Evolutionary conservation across 2,113 vertebrate species (phyloP), one percentile per base, ranked within the genome.

Genomic region (Ascaphus truei): DNA sequence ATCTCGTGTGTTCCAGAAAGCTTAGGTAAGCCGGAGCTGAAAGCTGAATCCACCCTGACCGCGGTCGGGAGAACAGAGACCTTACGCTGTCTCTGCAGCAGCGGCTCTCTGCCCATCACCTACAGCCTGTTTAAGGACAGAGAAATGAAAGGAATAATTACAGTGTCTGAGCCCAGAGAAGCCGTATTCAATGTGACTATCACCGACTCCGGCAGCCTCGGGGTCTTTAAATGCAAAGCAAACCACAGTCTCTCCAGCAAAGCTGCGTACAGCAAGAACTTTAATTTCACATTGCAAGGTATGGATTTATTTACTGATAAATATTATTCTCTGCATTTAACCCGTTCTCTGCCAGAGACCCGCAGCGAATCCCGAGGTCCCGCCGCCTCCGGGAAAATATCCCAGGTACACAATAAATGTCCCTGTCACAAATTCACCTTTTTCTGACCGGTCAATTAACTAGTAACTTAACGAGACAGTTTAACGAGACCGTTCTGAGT

Each of bases 151-250:
- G 76, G 67, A 69, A 29, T 20, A 0, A 56, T 39, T 27, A 37
- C 72, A 37, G 79, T 47, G 57, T 1, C 50, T 1, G 59, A 26
- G 36, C 77, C 51, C 27, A 62, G 77, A 68, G 76, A 76, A 62
- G 82, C 82, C 53, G 47, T 77, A 53, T 61, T 81, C 75, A 76
- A 66, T 36, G 3, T 81, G 2, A 72, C 37, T 41, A 62, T 77
- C n/a, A 25, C 51, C 10, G 74, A 74, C 5, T 27, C 26, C 2
- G 59, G 51, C 25, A 72, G 73, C 61, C 67, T 53, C n/a, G 73
- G 74, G 53, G 33, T 53, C n/a, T 85, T 83, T 11, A 82, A 29
- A 52, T 85, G 83, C 58, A 71, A 50, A 79, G 82, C 83, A 62
- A 37, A 22, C 51, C 86, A 81, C 2, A 64, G 4, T 5, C 33